Evolutionary conservation across 1,140 invertebrate genomes (phyloP), one percentile per base, ranked within the genome.

Genomic region (Lucilia cuprina): DNA sequence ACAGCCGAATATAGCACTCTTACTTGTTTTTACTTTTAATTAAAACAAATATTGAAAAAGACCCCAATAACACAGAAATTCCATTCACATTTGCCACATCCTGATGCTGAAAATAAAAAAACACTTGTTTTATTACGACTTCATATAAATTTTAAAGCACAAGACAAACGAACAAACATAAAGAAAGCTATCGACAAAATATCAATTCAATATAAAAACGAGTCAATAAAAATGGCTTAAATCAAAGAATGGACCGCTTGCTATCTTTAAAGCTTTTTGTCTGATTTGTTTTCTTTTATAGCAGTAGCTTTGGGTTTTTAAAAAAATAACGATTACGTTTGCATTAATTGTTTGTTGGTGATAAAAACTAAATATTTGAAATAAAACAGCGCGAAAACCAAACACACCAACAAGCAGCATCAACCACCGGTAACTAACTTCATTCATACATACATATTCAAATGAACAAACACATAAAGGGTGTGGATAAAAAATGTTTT

Each of bases 281-380:
- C 25, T n/a, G 25, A 9, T 70, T 70, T n/a, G 9, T 25, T 21
- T 21, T n/a, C n/a, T n/a, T 70, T 70, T 21, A 21, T 21, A 19
- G 65, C 17, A 70, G 5, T 17, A 17, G n/a, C 21, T 70, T 70
- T 70, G n/a, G 19, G 19, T 0, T 21, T 19, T 70, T 70, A 25
- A 0, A 70, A 60, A 60, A 21, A 70, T 70, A 70, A 70, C 65
- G 19, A 70, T 70, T 70, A 70, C 65, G 65, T 70, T 70, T 21
- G 65, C 65, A 21, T 70, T 70, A 70, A 70, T 70, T 70, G 65
- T 70, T 70, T 70, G 65, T 70, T 70, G 65, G 65, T 21, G 65
- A 70, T 70, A 70, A 70, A 70, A 70, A 21, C 21, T 70, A 70
- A 70, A 70, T 19, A 70, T 70, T 70, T 70, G n/a, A 70, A 70